A percentile compares a stretch with the other conserved stretches of the same genome.
Conservation (phyloP, 2,888 invertebrate genomes). For the Clostera curtula region DNA sequence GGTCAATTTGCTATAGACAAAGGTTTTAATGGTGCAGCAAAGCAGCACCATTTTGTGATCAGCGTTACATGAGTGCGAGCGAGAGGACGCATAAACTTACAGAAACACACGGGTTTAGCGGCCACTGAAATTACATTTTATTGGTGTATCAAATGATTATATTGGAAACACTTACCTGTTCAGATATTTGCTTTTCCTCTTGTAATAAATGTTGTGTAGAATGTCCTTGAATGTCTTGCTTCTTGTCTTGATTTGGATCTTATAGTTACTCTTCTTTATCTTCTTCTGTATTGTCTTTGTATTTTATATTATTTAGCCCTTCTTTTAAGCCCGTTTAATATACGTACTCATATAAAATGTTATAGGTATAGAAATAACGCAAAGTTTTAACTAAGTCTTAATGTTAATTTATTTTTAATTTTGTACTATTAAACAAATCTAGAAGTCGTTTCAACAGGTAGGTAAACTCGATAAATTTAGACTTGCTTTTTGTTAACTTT, state of each 20-base stretch:
- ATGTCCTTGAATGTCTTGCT: constrained; percentile 8
- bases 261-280: constrained; percentile 21
- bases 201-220: constrained; percentile 8
- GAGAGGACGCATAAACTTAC: no score
- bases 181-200: constrained; percentile 10
- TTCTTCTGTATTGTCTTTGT: constrained; percentile 46
- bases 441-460: constrained; percentile 68
- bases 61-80: no score
- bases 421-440: constrained; percentile 74
- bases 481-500: constrained; percentile 53
- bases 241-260: constrained; percentile 17
- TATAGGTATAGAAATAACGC: constrained; percentile 68
- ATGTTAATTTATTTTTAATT: constrained; percentile 69
- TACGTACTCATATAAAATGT: constrained; percentile 65
- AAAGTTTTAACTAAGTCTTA: constrained; percentile 70
- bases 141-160: no score
- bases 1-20: no score
- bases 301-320: constrained; percentile 43
- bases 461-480: constrained; percentile 69
- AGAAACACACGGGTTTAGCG: no score
- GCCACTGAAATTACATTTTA: no score
- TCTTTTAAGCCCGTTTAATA: constrained; percentile 61
- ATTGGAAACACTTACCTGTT: constrained; percentile 28
- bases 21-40: no score
- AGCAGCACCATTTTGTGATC: no score